Evolutionary conservation across 2,888 invertebrate species (phyloP).

Genomic region (Dioctria linearis): DNA sequence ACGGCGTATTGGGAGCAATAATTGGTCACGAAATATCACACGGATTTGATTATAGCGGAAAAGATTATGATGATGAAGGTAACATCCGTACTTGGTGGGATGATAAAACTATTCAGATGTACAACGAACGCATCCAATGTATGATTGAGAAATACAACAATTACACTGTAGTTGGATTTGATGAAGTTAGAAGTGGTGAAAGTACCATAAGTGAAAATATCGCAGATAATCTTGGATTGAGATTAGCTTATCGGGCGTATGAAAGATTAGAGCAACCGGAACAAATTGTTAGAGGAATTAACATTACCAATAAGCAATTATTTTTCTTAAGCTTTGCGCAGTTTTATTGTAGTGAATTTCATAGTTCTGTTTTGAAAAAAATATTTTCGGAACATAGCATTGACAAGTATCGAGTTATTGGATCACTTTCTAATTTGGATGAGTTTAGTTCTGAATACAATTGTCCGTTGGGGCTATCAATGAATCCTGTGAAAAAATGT

Average conservation of each 20-base stretch:
- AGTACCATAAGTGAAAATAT: conserved; percentile 49
- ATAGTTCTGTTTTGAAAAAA: neutral
- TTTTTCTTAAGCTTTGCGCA: conserved; percentile 37
- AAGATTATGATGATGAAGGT: conserved; percentile 27
- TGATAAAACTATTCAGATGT: neutral
- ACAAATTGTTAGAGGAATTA: neutral
- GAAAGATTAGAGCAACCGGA: neutral
- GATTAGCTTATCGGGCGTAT: conserved; percentile 13
- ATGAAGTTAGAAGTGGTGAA: neutral
- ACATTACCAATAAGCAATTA: conserved; percentile 15
- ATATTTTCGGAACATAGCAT: conserved; percentile 33
- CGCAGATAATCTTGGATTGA: conserved; percentile 42
- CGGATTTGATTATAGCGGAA: conserved; percentile 36
- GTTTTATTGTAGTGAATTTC: conserved; percentile 30
- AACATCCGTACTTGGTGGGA: conserved; percentile 39
- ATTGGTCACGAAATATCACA: conserved; percentile 44
- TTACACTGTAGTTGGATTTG: neutral
- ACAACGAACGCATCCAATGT: conserved; percentile 29
- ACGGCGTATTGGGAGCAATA: conserved; percentile 36
- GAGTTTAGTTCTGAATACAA: conserved; percentile 44
- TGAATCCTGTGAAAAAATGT: conserved; percentile 53
- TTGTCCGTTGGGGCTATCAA: conserved; percentile 37
- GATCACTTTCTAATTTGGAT: conserved; percentile 44
- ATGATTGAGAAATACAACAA: conserved; percentile 24
- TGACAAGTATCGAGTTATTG: conserved; percentile 46